Evolutionary conservation across 2,888 invertebrate species (phyloP).

Genomic region (Pseudococcus longispinus): DNA sequence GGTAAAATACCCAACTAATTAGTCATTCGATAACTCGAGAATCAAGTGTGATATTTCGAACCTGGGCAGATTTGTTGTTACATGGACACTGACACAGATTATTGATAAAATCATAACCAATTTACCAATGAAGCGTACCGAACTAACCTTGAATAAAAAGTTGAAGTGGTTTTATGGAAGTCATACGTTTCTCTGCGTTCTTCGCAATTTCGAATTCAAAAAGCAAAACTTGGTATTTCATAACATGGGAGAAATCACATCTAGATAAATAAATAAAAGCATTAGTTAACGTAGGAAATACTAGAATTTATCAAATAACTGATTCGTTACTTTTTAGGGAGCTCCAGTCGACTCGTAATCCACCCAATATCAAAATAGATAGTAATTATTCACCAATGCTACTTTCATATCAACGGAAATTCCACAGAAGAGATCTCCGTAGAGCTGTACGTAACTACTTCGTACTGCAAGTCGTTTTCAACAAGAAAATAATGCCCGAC

Average conservation of each 20-base stretch:
- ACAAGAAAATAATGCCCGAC: background rate
- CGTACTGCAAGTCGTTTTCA: background rate
- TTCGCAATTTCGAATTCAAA: background rate
- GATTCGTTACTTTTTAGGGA: background rate
- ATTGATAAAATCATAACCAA: background rate
- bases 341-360: background rate
- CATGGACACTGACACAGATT: background rate
- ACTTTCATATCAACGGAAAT: background rate
- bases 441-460: background rate
- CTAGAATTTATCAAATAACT: background rate
- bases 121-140: background rate
- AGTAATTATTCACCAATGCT: background rate
- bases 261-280: background rate
- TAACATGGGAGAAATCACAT: background rate
- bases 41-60: background rate
- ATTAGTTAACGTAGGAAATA: background rate
- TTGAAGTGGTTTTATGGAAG: background rate
- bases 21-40: background rate
- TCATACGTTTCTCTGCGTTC: background rate
- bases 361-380: background rate
- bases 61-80: background rate
- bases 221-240: background rate
- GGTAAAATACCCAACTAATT: too few species aligned
- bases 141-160: background rate
- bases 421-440: background rate